A percentile compares a stretch with the other conserved stretches of the same genome.
These are phyloP conservation scores for Corapipo altera DNA, from an alignment of 2,113 vertebrate species.

Conservation along the genomic window DNA sequence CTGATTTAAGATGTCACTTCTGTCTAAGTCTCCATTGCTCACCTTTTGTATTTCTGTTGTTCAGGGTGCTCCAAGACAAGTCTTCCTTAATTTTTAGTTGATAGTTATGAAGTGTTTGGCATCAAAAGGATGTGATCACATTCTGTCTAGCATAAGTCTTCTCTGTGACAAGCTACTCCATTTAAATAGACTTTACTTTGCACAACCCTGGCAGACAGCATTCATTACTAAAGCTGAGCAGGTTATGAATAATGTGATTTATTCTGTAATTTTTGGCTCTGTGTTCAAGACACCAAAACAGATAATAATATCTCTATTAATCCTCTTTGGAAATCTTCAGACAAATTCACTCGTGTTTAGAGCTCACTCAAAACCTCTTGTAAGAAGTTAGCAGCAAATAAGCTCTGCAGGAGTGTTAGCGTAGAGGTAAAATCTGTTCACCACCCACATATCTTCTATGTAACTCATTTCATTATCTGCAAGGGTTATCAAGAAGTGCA, in stretches of 20 bases:
- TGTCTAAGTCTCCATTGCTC: neutral
- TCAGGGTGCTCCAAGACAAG: neutral
- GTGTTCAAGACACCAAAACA: constrained; percentile 20
- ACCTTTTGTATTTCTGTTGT: neutral
- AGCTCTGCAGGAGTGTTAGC: neutral
- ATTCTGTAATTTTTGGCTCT: neutral
- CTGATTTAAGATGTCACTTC: too few relatives aligned
- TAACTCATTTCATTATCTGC: neutral
- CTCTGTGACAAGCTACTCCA: constrained; percentile 4
- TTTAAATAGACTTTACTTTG: constrained; percentile 4
- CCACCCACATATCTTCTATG: neutral
- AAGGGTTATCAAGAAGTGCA: neutral
- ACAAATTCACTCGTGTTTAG: neutral
- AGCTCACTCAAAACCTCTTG: neutral
- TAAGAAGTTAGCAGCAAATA: neutral
- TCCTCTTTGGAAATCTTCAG: constrained; percentile 10
- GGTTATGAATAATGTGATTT: constrained; percentile 43
- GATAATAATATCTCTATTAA: constrained; percentile 6
- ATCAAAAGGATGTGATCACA: neutral
- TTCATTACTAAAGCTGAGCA: neutral
- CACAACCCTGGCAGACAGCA: constrained; percentile 3
- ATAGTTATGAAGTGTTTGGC: neutral
- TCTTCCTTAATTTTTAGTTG: neutral
- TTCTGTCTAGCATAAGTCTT: constrained; percentile 11
- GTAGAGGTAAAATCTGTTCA: neutral